Evolutionary conservation across 2,888 invertebrate genomes (phyloP), one percentile per base, ranked within the genome.

Genomic region (Atherix ibis): DNA sequence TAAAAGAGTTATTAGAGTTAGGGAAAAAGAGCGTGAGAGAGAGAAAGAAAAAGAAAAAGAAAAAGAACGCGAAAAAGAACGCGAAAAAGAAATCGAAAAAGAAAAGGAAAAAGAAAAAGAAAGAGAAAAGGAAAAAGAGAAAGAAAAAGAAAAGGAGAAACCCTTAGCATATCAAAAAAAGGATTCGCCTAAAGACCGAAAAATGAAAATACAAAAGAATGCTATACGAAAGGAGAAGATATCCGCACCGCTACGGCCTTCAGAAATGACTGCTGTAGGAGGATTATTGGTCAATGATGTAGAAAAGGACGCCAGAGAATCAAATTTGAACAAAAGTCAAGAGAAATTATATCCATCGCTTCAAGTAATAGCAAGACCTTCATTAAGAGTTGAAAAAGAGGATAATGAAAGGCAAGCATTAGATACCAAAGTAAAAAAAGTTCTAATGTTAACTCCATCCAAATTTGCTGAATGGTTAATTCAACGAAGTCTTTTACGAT

Each of bases 391-490:
- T 0, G 79, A 79, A 52, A 79, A 81, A 41, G 52, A 63, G 0
- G 58, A 67, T 26, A 62, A 66, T 1, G 76, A 77, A 47, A 66
- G 78, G 10, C 63, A 68, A 2, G 62, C 69, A 15, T 58, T 79
- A 4, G 87, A 88, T 62, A 70, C 74, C 25, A 80, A 80, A 56
- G 85, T 88, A 2, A 88, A 87, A 56, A 67, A 75, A 2, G 80
- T 85, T 4, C 62, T 88, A 10, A 80, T 84, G 71, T 73, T 78
- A 50, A 74, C 76, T 0, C 76, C 85, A 0, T 77, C 82, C 43
- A 83, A 83, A 58, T 85, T 87, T 51, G 83, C 84, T 0, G 88
- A 88, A 62, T 88, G 87, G 85, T 66, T 88, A 32, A 81, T 88
- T 38, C 85, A 87, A 51, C 80, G 83, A 52, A 87, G 87, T 0